Evolutionary conservation across 2,888 invertebrate genomes (phyloP), one percentile per base, ranked within the genome.

Genomic region (Cosmia pyralina): DNA sequence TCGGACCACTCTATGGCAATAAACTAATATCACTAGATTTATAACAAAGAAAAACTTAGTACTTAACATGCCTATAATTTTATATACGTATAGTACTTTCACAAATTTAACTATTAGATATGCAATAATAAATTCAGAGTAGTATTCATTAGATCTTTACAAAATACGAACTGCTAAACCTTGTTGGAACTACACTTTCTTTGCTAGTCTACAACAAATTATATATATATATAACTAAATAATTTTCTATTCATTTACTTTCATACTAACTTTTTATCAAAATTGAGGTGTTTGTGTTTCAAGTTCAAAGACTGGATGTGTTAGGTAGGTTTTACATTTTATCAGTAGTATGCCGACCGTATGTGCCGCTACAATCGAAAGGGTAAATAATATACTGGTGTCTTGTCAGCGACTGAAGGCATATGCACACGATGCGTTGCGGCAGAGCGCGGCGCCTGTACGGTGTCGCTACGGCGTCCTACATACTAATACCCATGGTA

Each of bases 1-100:
- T 84, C 62, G 90, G 89, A 89, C 90, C 91, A 89, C 81, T 81
- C 46, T 71, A 82, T 81, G 86, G 88, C 88, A 88, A 88, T 89
- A 90, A 83, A 86, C 81, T 88, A 88, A 82, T 86, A 88, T 88
- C 88, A 87, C 73, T 87, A 88, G 83, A 67, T 46, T 58, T 77
- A 46, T 75, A 83, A 72, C 72, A 77, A 59, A 79, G 73, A 52
- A 65, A 64, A 79, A 75, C 63, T 57, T 79, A 82, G 72, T 81
- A 80, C 80, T 83, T 80, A 79, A 74, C 58, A 66, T 76, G 63
- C 72, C 34, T 77, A 69, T 79, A 77, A 75, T 84, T 79, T 81
- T 78, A 75, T 81, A 85, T 77, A 75, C 73, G 50, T 79, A 78
- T 76, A 70, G 57, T 69, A 65, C 59, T 64, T 78, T 72, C 75